A percentile compares a stretch with the other conserved stretches of the same genome.
Evolutionary conservation across 2,888 invertebrate species (phyloP).

Genomic region (Nemoura dubitans): DNA sequence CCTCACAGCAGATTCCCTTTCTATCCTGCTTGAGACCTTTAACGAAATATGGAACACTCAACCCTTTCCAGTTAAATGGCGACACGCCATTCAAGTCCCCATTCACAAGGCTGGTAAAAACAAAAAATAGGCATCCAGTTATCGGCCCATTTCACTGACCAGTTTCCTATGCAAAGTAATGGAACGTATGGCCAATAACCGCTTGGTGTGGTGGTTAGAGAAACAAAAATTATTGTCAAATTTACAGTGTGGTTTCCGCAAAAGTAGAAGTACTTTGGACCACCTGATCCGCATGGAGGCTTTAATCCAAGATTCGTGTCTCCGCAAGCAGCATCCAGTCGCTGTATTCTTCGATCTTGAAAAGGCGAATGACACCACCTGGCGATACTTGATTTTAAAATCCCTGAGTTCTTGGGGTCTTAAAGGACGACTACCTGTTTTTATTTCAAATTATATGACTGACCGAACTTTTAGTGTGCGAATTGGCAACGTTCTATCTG

Average conservation of each 20-base stretch:
- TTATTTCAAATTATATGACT: constrained; percentile 44
- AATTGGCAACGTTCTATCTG: constrained; percentile 37
- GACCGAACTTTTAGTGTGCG: constrained; percentile 38
- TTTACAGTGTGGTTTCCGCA: constrained; percentile 45
- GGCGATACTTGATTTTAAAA: constrained; percentile 49
- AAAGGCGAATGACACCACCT: constrained; percentile 50
- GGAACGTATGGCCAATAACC: constrained; percentile 52
- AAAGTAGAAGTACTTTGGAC: constrained; percentile 25
- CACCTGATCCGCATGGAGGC: constrained; percentile 49
- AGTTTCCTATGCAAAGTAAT: constrained; percentile 53
- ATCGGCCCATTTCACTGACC: constrained; percentile 53
- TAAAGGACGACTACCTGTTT: constrained; percentile 48
- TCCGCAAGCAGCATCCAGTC: constrained; percentile 50
- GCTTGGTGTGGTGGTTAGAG: constrained; percentile 51
- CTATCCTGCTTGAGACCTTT: constrained; percentile 10
- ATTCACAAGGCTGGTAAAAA: constrained; percentile 38
- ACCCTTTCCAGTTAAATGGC: constrained; percentile 40
- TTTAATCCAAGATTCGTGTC: constrained; percentile 50
- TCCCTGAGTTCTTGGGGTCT: constrained; percentile 47
- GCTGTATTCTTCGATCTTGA: constrained; percentile 51
- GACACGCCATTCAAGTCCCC: constrained; percentile 21
- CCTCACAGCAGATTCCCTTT: neutral
- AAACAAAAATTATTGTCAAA: constrained; percentile 46
- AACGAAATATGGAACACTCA: constrained; percentile 24
- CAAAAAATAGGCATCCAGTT: constrained; percentile 38